These are phyloP conservation scores for Syngnathus scovelli DNA, from an alignment of 2,113 vertebrate genomes.

Conservation along the genomic window DNA sequence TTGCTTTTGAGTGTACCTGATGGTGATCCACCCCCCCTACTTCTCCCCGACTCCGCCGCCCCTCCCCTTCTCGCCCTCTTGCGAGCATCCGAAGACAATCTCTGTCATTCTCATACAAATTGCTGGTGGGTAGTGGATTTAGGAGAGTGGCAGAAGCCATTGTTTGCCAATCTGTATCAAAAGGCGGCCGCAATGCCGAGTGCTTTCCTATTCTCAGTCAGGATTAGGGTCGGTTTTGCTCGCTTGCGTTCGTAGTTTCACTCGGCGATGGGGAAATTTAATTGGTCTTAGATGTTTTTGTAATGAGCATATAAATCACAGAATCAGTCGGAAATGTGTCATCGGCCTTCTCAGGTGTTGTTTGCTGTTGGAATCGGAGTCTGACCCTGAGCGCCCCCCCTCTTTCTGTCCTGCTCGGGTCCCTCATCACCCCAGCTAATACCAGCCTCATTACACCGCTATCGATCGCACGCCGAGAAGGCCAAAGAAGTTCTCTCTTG, in stretches of 20 bases:
- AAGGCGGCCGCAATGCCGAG: slow-evolving; percentile 62
- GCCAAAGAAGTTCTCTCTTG: slow-evolving; percentile 52
- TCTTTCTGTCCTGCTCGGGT: slow-evolving; percentile 47
- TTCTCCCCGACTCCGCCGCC: slow-evolving; percentile 21
- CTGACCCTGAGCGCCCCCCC: slow-evolving; percentile 20
- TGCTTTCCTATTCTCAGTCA: slow-evolving; percentile 55
- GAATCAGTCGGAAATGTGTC: no score
- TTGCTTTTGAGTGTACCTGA: slow-evolving; percentile 68
- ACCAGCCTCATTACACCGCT: slow-evolving; percentile 64
- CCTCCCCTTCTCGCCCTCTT: slow-evolving; percentile 21
- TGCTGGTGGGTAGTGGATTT: slow-evolving; percentile 62
- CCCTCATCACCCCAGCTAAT: slow-evolving; percentile 64
- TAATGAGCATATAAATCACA: no score
- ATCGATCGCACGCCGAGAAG: slow-evolving; percentile 64
- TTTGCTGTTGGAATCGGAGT: slow-evolving; percentile 67
- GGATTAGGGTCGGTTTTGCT: slow-evolving; percentile 52
- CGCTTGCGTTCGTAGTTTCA: neutral
- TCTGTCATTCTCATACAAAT: slow-evolving; percentile 65
- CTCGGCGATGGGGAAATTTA: no score
- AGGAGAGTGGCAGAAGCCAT: slow-evolving; percentile 60
- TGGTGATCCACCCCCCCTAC: slow-evolving; percentile 41
- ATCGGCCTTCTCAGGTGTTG: slow-evolving; percentile 60
- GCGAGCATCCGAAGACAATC: slow-evolving; percentile 54
- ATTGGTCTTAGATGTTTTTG: no score
- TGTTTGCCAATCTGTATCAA: slow-evolving; percentile 62